Base-by-base conservation (phyloP, 2,888 invertebrate species). In the Dexiosoma caninum region DNA sequence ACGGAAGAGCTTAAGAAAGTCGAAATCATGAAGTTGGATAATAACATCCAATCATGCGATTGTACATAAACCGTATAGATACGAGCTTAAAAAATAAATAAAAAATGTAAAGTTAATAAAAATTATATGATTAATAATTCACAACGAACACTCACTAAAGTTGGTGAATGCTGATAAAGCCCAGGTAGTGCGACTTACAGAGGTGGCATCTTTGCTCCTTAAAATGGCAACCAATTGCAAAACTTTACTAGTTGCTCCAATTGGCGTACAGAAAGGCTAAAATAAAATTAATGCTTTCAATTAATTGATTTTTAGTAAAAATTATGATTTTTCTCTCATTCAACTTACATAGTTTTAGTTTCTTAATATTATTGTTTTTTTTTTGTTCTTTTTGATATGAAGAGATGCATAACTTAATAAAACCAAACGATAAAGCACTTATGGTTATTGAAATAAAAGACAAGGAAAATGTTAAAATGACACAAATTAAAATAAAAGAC, bases 181-280 rank as follows among this genome's bases (percentile, higher is more conserved):
- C 96, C 96, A 96, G 2, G 96, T 96, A 3, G 94, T 91, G 14
- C 95, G 90, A 57, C 96, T 96, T 0, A 96, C 93, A 0, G 95
- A 94, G 83, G 94, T 94, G 1, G 96, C 94, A 87, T 95, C 94
- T 86, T 92, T 93, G 2, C 93, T 92, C 71, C 91, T 91, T 19
- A 95, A 85, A 83, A 97, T 96, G 76, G 95, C 94, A 71, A 93
- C 88, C 23, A 97, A 91, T 87, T 96, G 96, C 14, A 95, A 92
- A 2, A 95, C 91, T 91, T 96, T 97, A 78, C 96, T 95, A 32
- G 95, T 94, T 8, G 95, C 95, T 84, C 96, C 95, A 82, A 96
- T 93, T 0, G 96, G 96, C 9, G 90, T 90, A 77, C 90, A 90
- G 77, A 90, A 89, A 21, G 90, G 90, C 90, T 90, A 70, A 53